These are phyloP conservation scores for Cheilosia impressa DNA, from an alignment of 2,888 invertebrate species.

Conservation along the genomic window DNA sequence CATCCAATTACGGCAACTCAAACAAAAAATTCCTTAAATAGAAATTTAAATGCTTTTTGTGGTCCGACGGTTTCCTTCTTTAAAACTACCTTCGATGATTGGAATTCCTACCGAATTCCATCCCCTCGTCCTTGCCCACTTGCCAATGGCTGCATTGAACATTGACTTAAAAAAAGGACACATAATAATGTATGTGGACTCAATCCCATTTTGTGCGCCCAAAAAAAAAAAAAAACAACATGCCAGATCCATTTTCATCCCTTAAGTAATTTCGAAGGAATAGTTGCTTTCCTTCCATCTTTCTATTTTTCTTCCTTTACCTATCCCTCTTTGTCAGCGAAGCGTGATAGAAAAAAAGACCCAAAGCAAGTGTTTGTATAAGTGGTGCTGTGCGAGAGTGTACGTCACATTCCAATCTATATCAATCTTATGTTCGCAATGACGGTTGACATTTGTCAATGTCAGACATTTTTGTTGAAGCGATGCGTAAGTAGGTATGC, in stretches of 20 bases:
- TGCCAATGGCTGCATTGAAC: constrained; percentile 43
- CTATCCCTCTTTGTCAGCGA: constrained; percentile 64
- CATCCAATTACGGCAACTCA: constrained; percentile 22
- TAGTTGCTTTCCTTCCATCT: constrained; percentile 64
- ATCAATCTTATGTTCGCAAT: constrained; percentile 84
- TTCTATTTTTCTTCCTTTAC: constrained; percentile 42
- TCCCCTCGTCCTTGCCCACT: constrained; percentile 21
- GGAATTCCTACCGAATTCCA: constrained; percentile 40
- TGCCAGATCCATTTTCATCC: constrained; percentile 66
- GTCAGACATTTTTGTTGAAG: constrained; percentile 83
- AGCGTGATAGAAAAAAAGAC: constrained; percentile 50
- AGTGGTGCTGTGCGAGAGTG: constrained; percentile 78
- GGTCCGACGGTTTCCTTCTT: constrained; percentile 49
- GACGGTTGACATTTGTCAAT: constrained; percentile 84
- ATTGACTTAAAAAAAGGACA: constrained; percentile 24
- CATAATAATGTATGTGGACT: constrained; percentile 50
- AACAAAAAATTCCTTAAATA: constrained; percentile 33
- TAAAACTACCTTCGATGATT: background rate
- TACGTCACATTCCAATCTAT: constrained; percentile 84
- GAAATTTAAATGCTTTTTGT: constrained; percentile 54
- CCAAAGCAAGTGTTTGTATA: constrained; percentile 68
- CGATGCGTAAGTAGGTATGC: constrained; percentile 65
- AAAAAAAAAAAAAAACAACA: background rate
- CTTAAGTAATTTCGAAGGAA: constrained; percentile 53
- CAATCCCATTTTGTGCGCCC: constrained; percentile 44